Percentiles rank a stretch among this genome's conserved stretches.
phyloP scores from a whole-genome alignment of 2,797 vertebrate genomes.

The Coluber constrictor region DNA sequence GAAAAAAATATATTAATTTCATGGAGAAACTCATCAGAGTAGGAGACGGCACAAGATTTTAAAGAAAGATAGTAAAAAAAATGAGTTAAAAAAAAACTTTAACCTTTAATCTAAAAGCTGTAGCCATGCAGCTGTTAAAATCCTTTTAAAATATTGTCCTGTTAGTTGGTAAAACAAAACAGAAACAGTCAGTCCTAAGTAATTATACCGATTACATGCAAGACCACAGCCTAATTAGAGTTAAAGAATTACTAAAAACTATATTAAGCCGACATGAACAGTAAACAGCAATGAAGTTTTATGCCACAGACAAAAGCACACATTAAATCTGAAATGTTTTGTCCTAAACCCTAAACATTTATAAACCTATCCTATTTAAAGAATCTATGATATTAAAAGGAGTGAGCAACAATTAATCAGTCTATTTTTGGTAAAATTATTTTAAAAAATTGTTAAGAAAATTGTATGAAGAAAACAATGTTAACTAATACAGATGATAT shows the following conservation, averaged over 20 bases:
- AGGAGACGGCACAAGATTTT: background rate
- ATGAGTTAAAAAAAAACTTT: background rate
- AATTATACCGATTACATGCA: background rate
- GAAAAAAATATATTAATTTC: background rate
- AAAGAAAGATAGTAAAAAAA: background rate
- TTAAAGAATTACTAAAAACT: background rate
- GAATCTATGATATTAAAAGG: background rate
- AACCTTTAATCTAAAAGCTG: background rate
- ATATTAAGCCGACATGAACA: background rate
- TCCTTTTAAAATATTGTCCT: background rate
- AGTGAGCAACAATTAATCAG: background rate
- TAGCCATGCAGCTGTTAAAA: background rate
- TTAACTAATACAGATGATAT: background rate
- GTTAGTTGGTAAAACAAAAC: background rate
- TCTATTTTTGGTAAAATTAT: too few species aligned
- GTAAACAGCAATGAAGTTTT: background rate
- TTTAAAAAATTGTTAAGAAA: background rate
- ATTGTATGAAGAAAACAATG: background rate
- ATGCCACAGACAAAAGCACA: background rate
- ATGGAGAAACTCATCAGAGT: background rate
- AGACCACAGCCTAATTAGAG: background rate
- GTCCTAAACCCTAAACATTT: background rate
- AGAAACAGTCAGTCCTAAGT: background rate
- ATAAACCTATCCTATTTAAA: background rate
- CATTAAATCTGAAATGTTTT: background rate